phyloP scores from a whole-genome alignment of 2,113 vertebrate genomes.

The Centropristis striata region DNA sequence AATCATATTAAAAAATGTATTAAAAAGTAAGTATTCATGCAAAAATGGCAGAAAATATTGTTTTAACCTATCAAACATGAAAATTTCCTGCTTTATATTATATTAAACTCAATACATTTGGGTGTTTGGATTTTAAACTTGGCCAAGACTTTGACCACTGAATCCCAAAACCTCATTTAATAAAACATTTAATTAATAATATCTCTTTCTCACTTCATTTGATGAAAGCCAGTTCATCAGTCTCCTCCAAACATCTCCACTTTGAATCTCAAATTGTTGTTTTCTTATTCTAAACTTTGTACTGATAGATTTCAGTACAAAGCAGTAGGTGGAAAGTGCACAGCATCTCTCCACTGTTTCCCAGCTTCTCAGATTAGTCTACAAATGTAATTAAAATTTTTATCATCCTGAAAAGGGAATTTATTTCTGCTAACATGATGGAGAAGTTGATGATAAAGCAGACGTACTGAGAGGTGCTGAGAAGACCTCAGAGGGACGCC shows the following conservation, averaged over 20 bases:
- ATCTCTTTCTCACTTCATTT: too few relatives aligned
- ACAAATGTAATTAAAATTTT: conserved; percentile 19
- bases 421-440: not conserved
- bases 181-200: too few relatives aligned
- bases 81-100: too few relatives aligned
- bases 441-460: not conserved
- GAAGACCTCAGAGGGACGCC: not conserved
- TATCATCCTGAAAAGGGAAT: conserved; percentile 11
- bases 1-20: too few relatives aligned
- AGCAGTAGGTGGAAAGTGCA: not conserved
- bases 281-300: too few relatives aligned
- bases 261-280: not conserved
- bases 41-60: too few relatives aligned
- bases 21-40: too few relatives aligned
- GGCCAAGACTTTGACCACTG: not conserved
- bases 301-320: too few relatives aligned
- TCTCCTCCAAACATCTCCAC: not conserved
- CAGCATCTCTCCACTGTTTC: not conserved
- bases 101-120: too few relatives aligned
- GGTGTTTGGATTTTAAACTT: not conserved
- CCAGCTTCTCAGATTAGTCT: not conserved
- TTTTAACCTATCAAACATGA: too few relatives aligned
- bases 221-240: not conserved
- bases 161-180: not conserved
- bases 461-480: not conserved